A percentile compares a stretch with the other conserved stretches of the same genome.
Conservation (phyloP, 2,797 vertebrate genomes). For the Anolis apletophallus region DNA sequence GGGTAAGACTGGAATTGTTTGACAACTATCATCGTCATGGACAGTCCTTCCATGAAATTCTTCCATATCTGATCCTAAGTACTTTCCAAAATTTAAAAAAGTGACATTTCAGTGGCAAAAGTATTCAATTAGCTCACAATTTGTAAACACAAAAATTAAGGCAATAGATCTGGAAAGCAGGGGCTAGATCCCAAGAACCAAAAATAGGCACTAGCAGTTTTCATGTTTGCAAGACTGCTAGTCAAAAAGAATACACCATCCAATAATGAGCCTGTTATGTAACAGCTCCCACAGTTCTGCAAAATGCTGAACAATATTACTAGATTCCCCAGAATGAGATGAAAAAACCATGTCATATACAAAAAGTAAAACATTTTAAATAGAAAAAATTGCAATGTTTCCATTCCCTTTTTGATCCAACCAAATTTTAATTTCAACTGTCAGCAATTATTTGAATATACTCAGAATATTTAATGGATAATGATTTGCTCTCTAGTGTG, state of each 20-base stretch:
- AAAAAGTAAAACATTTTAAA: neutral
- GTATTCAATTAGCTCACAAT: neutral
- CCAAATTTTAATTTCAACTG: neutral
- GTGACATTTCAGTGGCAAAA: neutral
- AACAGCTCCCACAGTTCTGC: neutral
- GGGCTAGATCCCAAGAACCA: neutral
- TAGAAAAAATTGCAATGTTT: too few relatives aligned
- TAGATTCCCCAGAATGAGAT: neutral
- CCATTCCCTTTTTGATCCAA: neutral
- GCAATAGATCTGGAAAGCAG: neutral
- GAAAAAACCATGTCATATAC: neutral
- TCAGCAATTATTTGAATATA: neutral
- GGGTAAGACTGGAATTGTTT: conserved; percentile 92
- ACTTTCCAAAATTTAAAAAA: conserved; percentile 76
- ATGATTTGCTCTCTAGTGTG: neutral
- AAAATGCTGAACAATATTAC: neutral
- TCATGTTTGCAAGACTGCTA: neutral
- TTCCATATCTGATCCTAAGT: conserved; percentile 96
- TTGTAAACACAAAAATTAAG: conserved; percentile 4
- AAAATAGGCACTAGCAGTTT: neutral
- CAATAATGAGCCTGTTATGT: neutral
- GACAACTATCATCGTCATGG: conserved; percentile 96
- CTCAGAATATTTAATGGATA: neutral
- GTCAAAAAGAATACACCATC: neutral
- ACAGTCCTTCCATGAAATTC: conserved; percentile 96